Evolutionary conservation across 2,888 invertebrate species (phyloP), one percentile per base, ranked within the genome.

Genomic region (Trilocha varians): DNA sequence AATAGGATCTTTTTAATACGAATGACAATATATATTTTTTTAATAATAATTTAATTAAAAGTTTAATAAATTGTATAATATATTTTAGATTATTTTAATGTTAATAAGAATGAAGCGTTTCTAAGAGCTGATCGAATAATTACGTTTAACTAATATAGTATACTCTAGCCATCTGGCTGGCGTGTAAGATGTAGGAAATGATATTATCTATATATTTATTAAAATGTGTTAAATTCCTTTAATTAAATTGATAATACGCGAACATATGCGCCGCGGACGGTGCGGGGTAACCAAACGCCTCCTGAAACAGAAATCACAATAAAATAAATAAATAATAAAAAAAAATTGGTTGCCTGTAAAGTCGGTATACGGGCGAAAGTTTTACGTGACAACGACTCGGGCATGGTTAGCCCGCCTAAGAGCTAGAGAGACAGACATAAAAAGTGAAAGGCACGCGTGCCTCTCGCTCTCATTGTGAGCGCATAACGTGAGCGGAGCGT

Each of bases 71-170:
- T 82, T 86, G 85, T 85, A 87, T 82, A 57, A 16, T 84, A 86
- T 80, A 83, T 83, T 84, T 86, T 86, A 85, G 85, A 85, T 74
- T 85, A 85, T 82, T 86, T 84, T 80, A 86, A 86, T 84, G 83
- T 86, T 87, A 82, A 86, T 87, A 85, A 84, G 78, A 83, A 87
- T 87, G 85, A 87, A 87, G 87, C 87, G 79, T 86, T 78, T 75
- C 85, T 85, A 87, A 85, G 80, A 78, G 84, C 78, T 86, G 87
- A 79, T 85, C 82, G 87, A 87, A 83, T 86, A 82, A 87, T 88
- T 88, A 88, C 84, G 85, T 87, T 88, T 88, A 88, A 88, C 88
- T 89, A 89, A 87, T 87, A 74, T 88, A 88, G 88, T 88, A 88
- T 87, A 88, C 88, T 88, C 75, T 25, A 25, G 82, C 82, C 86